Conservation (phyloP, 2,797 vertebrate species). For the Pangasius krempfi region DNA sequence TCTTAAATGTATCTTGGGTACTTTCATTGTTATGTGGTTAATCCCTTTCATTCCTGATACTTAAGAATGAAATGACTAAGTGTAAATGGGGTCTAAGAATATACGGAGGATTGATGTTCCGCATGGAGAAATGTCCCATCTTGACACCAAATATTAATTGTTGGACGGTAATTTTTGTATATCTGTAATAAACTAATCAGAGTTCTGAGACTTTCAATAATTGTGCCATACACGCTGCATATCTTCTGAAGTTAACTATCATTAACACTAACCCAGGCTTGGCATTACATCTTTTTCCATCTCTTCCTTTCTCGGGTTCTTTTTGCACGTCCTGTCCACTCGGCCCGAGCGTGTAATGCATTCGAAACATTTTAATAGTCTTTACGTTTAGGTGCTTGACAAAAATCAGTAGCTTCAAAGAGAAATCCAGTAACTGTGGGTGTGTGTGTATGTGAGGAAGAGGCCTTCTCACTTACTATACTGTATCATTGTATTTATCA, state of each 20-base stretch:
- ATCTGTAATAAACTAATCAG: background rate
- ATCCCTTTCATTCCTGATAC: background rate
- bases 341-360: background rate
- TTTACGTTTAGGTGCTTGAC: slow-evolving; percentile 62
- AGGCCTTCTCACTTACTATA: background rate
- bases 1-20: background rate
- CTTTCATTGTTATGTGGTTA: background rate
- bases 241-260: background rate
- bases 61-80: background rate
- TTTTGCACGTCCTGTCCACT: slow-evolving; percentile 60
- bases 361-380: slow-evolving; percentile 58
- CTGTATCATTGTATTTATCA: background rate
- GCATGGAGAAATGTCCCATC: background rate
- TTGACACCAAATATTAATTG: background rate
- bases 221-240: no score
- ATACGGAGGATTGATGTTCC: background rate
- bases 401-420: slow-evolving; percentile 72
- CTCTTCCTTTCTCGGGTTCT: slow-evolving; percentile 50
- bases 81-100: background rate
- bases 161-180: background rate
- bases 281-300: slow-evolving; percentile 49
- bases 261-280: slow-evolving; percentile 22
- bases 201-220: background rate
- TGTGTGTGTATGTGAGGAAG: background rate
- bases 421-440: slow-evolving; percentile 69